Conservation (phyloP, 1,140 invertebrate species). For the Scaptomyza hsui region DNA sequence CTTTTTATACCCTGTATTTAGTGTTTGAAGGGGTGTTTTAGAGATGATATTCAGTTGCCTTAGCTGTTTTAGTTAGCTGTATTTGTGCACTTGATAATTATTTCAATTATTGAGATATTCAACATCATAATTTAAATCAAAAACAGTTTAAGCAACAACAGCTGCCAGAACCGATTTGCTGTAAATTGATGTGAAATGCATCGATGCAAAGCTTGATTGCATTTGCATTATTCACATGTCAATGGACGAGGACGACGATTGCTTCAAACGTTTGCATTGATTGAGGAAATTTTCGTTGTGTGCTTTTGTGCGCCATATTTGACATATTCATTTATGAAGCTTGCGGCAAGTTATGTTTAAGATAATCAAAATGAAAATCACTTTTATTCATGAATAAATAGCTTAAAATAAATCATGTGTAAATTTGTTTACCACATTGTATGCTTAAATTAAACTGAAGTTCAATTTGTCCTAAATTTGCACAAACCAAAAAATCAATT, state of each 20-base stretch:
- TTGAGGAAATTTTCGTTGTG: slow-evolving; percentile 13
- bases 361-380: background rate
- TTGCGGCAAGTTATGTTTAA: too few species aligned
- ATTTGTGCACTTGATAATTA: slow-evolving; percentile 34
- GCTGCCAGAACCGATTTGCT: background rate
- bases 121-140: slow-evolving; percentile 1
- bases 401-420: background rate
- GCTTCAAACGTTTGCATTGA: background rate
- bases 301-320: slow-evolving; percentile 3
- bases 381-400: background rate
- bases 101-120: slow-evolving; percentile 30
- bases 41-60: too few species aligned
- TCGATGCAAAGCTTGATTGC: slow-evolving; percentile 16
- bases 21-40: background rate
- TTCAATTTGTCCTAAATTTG: background rate
- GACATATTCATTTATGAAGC: slow-evolving; percentile 6
- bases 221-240: slow-evolving; percentile 15
- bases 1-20: slow-evolving; percentile 15
- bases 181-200: slow-evolving; percentile 5
- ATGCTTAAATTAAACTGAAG: background rate
- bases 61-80: slow-evolving; percentile 9
- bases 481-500: too few species aligned
- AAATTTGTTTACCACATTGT: background rate
- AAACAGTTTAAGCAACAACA: slow-evolving; percentile 11
- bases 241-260: slow-evolving; percentile 2